A percentile compares a stretch with the other conserved stretches of the same genome.
These are phyloP conservation scores for Sepiola atlantica DNA, from an alignment of 2,888 invertebrate genomes.

Conservation along the genomic window DNA sequence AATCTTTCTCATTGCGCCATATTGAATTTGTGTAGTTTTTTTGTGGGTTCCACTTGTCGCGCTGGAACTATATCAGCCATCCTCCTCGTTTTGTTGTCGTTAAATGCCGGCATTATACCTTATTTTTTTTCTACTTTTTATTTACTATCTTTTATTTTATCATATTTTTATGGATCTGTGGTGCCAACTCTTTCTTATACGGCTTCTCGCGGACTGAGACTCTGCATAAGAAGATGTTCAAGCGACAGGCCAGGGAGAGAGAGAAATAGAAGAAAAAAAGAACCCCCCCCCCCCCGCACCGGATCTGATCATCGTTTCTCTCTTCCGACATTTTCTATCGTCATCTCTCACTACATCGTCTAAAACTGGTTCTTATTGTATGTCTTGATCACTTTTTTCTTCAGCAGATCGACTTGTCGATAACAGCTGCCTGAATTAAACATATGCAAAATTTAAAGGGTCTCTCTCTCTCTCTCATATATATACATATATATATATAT, in stretches of 20 bases:
- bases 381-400: neutral
- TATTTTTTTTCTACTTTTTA: neutral
- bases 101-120: neutral
- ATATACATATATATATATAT: too few relatives aligned
- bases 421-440: neutral
- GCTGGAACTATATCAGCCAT: constrained; percentile 4
- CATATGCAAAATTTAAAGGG: constrained; percentile 13
- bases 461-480: neutral
- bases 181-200: neutral
- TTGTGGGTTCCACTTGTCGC: constrained; percentile 32
- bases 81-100: neutral
- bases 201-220: neutral
- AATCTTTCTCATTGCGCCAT: neutral
- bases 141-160: neutral
- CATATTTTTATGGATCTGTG: neutral
- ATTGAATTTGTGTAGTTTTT: constrained; percentile 23
- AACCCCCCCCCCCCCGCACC: neutral
- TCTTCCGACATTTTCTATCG: neutral
- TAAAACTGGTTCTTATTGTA: neutral
- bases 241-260: neutral
- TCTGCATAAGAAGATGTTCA: neutral
- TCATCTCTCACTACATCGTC: neutral
- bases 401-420: neutral
- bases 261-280: neutral
- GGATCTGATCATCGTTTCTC: neutral